A percentile compares a stretch with the other conserved stretches of the same genome.
Conservation (phyloP, 2,888 invertebrate genomes). For the Pollenia angustigena region DNA sequence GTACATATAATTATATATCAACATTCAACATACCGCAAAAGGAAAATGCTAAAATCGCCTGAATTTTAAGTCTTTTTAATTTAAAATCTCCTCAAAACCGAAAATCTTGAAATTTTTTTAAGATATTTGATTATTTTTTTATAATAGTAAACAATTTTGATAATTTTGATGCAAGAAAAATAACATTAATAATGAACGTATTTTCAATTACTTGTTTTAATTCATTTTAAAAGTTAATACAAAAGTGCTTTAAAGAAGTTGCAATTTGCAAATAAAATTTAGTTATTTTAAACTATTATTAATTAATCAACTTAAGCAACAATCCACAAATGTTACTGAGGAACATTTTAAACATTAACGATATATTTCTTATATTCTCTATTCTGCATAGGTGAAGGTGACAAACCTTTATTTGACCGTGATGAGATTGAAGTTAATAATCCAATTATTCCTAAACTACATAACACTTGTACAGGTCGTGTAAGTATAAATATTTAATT, state of each 20-base stretch:
- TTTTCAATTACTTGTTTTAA: background rate
- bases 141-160: too few species aligned
- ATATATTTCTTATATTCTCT: conserved; percentile 35
- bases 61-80: too few species aligned
- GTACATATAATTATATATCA: background rate
- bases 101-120: too few species aligned
- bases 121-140: too few species aligned
- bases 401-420: conserved; percentile 75
- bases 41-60: background rate
- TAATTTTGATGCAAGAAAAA: too few species aligned
- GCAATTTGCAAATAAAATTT: background rate
- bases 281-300: background rate
- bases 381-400: conserved; percentile 75
- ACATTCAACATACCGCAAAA: conserved; percentile 60
- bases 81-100: too few species aligned
- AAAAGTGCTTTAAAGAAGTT: conserved; percentile 20
- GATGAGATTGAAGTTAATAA: conserved; percentile 73
- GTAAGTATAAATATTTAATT: background rate
- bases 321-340: conserved; percentile 10
- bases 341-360: background rate
- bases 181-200: background rate
- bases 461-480: background rate
- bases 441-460: background rate
- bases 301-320: conserved; percentile 32
- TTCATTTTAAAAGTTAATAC: background rate